Evolutionary conservation across 2,888 invertebrate species (phyloP).

Genomic region (Druceiella hillmani): DNA sequence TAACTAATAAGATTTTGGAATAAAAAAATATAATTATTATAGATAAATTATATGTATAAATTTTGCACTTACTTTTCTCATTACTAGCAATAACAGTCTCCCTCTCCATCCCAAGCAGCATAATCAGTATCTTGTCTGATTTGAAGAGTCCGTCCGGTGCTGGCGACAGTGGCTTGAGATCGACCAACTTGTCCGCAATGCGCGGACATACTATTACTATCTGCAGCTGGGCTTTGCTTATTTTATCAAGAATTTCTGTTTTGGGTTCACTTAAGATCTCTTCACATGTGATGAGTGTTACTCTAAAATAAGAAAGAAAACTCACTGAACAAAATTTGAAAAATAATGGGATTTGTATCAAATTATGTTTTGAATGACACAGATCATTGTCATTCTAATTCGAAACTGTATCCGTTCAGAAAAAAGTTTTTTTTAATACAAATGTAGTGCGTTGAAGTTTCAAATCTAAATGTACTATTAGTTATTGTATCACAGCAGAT

Average conservation of each 20-base stretch:
- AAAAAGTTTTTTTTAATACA: no score
- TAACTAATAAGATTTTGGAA: neutral
- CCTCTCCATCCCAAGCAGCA: slow-evolving; percentile 76
- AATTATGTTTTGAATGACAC: no score
- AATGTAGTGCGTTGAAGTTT: no score
- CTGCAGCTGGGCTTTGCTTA: slow-evolving; percentile 66
- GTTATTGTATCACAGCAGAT: no score
- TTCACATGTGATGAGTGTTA: slow-evolving; percentile 69
- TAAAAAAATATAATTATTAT: neutral
- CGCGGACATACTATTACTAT: slow-evolving; percentile 76
- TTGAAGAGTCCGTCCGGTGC: slow-evolving; percentile 55
- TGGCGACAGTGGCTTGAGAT: slow-evolving; percentile 47
- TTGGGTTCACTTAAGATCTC: slow-evolving; percentile 54
- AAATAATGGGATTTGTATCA: no score
- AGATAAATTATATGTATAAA: slow-evolving; percentile 1
- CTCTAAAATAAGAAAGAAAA: slow-evolving; percentile 58
- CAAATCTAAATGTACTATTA: no score
- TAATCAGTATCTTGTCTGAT: slow-evolving; percentile 69
- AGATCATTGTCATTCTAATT: no score
- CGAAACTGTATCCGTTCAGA: no score
- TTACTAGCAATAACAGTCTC: slow-evolving; percentile 64
- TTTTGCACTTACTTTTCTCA: slow-evolving; percentile 51
- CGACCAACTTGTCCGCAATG: slow-evolving; percentile 57
- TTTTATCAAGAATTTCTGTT: slow-evolving; percentile 47
- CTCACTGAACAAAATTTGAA: no score